Evolutionary conservation across 2,113 vertebrate species (phyloP).

Genomic region (Catharus minimus): DNA sequence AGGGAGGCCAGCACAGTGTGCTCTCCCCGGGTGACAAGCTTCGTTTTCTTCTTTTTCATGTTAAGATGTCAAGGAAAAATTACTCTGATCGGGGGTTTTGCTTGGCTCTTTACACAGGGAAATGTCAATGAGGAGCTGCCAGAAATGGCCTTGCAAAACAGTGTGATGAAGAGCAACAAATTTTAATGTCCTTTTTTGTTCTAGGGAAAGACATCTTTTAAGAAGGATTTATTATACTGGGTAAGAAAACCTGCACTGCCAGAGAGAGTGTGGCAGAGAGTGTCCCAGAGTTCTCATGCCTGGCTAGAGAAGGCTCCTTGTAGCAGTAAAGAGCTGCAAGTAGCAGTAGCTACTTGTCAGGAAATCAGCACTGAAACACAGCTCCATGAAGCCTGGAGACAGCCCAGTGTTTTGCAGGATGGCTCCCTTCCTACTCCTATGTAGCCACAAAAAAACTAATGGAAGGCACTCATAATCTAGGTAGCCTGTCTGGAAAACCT

Average conservation of each 20-base stretch:
- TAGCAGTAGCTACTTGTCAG: not conserved
- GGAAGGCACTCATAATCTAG: not conserved
- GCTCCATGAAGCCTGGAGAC: fast-evolving
- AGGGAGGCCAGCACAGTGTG: not conserved
- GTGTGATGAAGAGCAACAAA: not conserved
- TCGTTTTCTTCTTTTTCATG: not conserved
- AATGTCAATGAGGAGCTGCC: not conserved
- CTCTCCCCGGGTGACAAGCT: not conserved
- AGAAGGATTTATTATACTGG: not conserved
- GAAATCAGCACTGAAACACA: fast-evolving
- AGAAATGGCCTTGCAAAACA: not conserved
- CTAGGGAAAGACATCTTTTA: not conserved
- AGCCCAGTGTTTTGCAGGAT: fast-evolving
- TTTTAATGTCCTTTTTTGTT: not conserved
- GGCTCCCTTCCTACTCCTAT: not conserved
- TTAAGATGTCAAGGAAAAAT: not conserved
- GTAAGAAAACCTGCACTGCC: not conserved
- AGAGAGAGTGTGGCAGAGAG: not conserved
- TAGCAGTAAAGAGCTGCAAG: too few species aligned
- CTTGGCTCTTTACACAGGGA: not conserved
- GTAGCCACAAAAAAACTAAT: not conserved
- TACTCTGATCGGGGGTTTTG: not conserved
- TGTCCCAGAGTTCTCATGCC: fast-evolving
- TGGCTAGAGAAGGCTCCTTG: not conserved
- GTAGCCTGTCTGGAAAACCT: not conserved